These are phyloP conservation scores for Drosophila acutilabella DNA, from an alignment of 2,888 invertebrate genomes.

Conservation along the genomic window DNA sequence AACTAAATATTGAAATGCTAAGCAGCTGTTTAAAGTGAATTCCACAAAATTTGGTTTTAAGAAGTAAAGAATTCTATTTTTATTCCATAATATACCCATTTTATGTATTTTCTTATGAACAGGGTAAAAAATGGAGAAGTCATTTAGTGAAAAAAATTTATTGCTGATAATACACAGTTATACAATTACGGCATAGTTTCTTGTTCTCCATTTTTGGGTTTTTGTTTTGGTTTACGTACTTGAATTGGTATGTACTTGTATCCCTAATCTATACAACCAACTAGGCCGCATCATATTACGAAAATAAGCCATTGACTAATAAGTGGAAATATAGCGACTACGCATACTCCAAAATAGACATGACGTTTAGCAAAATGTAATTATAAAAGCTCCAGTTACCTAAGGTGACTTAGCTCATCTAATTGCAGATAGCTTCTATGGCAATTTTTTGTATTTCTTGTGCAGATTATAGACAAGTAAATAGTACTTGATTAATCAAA, in stretches of 20 bases:
- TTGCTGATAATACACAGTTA: conserved; percentile 47
- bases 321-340: conserved; percentile 14
- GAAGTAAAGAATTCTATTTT: too few relatives aligned
- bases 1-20: too few relatives aligned
- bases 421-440: neutral
- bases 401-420: conserved; percentile 1
- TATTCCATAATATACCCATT: neutral
- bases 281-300: conserved; percentile 32
- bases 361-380: conserved; percentile 18
- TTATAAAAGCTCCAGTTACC: conserved; percentile 5
- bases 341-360: conserved; percentile 19
- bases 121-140: conserved; percentile 9
- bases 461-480: neutral
- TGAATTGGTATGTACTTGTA: conserved; percentile 16
- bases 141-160: conserved; percentile 37
- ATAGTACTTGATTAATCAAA: neutral
- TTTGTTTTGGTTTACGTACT: conserved; percentile 15
- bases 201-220: conserved; percentile 12
- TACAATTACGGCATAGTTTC: conserved; percentile 46
- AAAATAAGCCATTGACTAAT: conserved; percentile 58
- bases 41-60: too few relatives aligned
- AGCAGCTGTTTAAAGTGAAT: too few relatives aligned
- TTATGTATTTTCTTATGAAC: neutral
- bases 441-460: neutral
- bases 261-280: conserved; percentile 36